These are phyloP conservation scores for Channa maculata DNA, from an alignment of 2,113 vertebrate genomes.

Conservation along the genomic window DNA sequence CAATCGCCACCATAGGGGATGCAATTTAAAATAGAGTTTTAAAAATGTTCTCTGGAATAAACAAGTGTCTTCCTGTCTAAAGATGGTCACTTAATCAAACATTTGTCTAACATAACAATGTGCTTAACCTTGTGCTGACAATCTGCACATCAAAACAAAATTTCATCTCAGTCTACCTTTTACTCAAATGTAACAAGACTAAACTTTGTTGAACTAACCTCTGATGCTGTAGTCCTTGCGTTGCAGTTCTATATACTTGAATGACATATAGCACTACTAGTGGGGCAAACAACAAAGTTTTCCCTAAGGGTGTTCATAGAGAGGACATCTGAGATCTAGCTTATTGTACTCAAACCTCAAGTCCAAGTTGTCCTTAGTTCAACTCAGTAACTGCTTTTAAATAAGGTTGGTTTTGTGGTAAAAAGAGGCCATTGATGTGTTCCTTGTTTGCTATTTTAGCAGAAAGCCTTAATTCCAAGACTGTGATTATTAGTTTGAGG, in stretches of 20 bases:
- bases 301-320: too few species aligned
- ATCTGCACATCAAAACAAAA: background rate
- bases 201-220: background rate
- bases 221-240: background rate
- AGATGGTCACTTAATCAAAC: background rate
- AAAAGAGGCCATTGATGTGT: background rate
- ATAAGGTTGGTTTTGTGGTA: background rate
- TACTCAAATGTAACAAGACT: background rate
- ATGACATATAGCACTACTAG: too few species aligned
- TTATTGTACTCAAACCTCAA: too few species aligned
- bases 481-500: background rate
- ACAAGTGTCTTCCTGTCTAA: conserved; percentile 15
- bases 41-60: conserved; percentile 24
- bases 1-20: conserved; percentile 51
- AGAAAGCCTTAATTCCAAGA: background rate
- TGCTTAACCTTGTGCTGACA: background rate
- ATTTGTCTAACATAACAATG: background rate
- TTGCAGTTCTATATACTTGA: too few species aligned
- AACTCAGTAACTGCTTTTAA: background rate
- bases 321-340: too few species aligned
- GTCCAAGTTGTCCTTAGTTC: background rate
- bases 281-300: too few species aligned
- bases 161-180: background rate
- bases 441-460: background rate
- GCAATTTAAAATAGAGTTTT: conserved; percentile 38